Evolutionary conservation across 2,888 invertebrate genomes (phyloP).

Genomic region (Epirrhoe tristata): DNA sequence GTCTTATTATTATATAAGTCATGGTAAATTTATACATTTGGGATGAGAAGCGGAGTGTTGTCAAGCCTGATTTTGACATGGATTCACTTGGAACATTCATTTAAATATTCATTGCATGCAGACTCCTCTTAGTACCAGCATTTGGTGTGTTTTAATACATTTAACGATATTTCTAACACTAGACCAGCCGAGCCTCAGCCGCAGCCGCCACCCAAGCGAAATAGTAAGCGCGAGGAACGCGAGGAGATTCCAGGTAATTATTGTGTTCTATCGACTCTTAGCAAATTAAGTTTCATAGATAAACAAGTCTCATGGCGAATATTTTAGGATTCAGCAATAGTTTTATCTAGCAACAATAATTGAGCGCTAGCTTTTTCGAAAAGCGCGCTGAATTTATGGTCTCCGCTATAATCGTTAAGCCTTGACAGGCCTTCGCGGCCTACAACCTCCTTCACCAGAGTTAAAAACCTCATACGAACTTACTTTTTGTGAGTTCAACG

Average conservation of each 20-base stretch:
- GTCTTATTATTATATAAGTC: no score
- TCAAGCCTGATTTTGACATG: no score
- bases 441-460: no score
- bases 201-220: conserved; percentile 86
- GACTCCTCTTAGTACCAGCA: conserved; percentile 9
- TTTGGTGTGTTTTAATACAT: conserved; percentile 11
- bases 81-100: background rate
- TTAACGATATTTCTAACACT: conserved; percentile 59
- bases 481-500: background rate
- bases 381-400: no score
- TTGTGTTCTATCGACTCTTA: conserved; percentile 32
- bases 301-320: background rate
- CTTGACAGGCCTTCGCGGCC: no score
- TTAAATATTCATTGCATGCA: background rate
- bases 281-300: conserved; percentile 6
- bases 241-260: conserved; percentile 85
- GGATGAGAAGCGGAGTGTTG: no score
- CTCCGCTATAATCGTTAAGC: no score
- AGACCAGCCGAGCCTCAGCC: conserved; percentile 87
- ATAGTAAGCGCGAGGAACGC: conserved; percentile 83
- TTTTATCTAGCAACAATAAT: no score
- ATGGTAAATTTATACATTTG: no score
- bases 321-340: no score
- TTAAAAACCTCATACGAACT: no score
- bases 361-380: no score